Evolutionary conservation across 1,140 invertebrate species (phyloP).

Genomic region (Hormaphis cornu): DNA sequence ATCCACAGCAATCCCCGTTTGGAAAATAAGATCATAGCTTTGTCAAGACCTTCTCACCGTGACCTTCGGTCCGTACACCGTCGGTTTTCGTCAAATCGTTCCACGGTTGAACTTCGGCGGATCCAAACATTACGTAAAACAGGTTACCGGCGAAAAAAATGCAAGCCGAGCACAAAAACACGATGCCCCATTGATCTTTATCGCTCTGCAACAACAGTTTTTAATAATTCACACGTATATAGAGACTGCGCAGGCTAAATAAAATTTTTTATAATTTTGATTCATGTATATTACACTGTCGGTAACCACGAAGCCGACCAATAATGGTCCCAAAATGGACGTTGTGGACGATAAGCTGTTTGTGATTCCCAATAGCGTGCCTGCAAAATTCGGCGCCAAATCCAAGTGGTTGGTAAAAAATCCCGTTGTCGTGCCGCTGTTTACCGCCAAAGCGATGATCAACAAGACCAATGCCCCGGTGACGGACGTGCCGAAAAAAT

Average conservation of each 20-base stretch:
- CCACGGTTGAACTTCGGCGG: constrained; percentile 44
- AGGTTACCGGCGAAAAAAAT: constrained; percentile 47
- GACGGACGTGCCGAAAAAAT: constrained; percentile 37
- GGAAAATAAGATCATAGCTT: no score
- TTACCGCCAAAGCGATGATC: constrained; percentile 46
- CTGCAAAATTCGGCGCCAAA: constrained; percentile 65
- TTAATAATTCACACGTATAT: no score
- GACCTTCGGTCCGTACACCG: not conserved
- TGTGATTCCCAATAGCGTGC: constrained; percentile 59
- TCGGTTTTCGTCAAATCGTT: constrained; percentile 35
- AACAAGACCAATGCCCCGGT: constrained; percentile 43
- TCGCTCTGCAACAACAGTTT: no score
- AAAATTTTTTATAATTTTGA: no score
- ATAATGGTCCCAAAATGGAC: constrained; percentile 56
- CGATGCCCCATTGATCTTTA: constrained; percentile 48
- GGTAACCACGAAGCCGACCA: constrained; percentile 52
- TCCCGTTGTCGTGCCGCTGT: constrained; percentile 64
- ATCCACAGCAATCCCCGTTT: no score
- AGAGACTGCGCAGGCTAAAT: no score
- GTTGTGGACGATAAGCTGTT: constrained; percentile 58
- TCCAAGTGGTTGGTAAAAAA: constrained; percentile 54
- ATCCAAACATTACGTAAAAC: constrained; percentile 47
- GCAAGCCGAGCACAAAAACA: constrained; percentile 49
- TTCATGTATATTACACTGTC: constrained; percentile 49
- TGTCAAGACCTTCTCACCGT: not conserved